Evolutionary conservation across 2,113 vertebrate species (phyloP).

Genomic region (Nothoprocta perdicaria): DNA sequence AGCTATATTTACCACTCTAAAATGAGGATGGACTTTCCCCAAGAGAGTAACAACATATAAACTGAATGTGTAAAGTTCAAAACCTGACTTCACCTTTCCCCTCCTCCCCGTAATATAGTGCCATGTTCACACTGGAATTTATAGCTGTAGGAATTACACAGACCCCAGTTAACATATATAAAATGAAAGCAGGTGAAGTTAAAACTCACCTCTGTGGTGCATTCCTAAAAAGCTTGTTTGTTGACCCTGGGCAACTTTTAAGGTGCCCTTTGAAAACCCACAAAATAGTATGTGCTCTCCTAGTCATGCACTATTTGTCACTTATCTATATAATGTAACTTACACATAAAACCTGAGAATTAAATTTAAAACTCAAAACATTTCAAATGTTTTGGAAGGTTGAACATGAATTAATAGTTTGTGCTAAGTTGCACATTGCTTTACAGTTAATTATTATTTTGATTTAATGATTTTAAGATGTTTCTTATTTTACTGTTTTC

Average conservation of each 20-base stretch:
- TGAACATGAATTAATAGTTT: background rate
- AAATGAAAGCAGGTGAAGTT: background rate
- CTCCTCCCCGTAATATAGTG: no score
- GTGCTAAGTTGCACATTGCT: background rate
- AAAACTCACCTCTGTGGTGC: background rate
- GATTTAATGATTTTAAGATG: conserved; percentile 36
- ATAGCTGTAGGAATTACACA: background rate
- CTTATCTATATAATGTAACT: background rate
- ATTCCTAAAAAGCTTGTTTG: background rate
- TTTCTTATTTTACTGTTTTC: conserved; percentile 55
- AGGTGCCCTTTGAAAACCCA: background rate
- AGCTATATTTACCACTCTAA: background rate
- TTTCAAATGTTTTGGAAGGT: background rate
- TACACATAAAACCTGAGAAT: background rate
- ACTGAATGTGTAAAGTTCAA: background rate
- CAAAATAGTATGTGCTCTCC: background rate
- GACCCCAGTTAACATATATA: background rate
- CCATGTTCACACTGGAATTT: background rate
- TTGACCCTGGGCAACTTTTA: background rate
- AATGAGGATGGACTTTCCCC: background rate
- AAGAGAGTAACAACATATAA: background rate
- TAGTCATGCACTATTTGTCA: background rate
- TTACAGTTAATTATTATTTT: conserved; percentile 44
- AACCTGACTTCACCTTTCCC: background rate
- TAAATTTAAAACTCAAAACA: background rate